phyloP scores from a whole-genome alignment of 2,888 invertebrate genomes.

The Vandiemenella viatica region DNA sequence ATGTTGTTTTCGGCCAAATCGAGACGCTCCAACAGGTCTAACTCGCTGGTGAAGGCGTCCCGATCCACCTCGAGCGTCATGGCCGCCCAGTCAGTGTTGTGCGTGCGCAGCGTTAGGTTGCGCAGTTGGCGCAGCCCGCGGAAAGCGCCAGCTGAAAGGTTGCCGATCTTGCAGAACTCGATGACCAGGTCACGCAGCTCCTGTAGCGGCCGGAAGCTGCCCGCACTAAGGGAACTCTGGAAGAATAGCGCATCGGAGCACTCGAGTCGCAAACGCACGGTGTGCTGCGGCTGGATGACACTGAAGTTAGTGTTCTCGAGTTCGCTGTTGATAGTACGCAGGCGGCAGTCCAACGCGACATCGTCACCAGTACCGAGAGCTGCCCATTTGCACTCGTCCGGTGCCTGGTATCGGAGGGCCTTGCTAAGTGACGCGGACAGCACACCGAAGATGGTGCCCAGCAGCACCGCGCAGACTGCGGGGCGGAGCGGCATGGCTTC shows the following conservation, averaged over 20 bases:
- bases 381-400: constrained; percentile 69
- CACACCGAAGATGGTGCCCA: constrained; percentile 44
- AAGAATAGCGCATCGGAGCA: constrained; percentile 69
- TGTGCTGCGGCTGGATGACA: constrained; percentile 68
- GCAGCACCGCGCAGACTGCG: constrained; percentile 40
- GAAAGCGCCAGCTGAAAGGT: constrained; percentile 68
- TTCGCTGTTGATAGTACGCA: constrained; percentile 66
- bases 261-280: constrained; percentile 56
- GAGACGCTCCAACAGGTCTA: constrained; percentile 53
- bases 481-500: constrained; percentile 26
- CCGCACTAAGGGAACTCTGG: constrained; percentile 61
- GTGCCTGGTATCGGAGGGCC: constrained; percentile 54
- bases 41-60: constrained; percentile 57
- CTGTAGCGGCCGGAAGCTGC: constrained; percentile 58
- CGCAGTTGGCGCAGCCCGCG: constrained; percentile 60
- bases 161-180: constrained; percentile 70
- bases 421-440: constrained; percentile 44
- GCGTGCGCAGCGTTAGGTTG: constrained; percentile 65
- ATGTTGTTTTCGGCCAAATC: constrained; percentile 70
- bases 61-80: constrained; percentile 62
- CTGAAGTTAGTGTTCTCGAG: constrained; percentile 69
- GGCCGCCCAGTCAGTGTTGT: constrained; percentile 71
- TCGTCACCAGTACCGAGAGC: constrained; percentile 39
- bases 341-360: constrained; percentile 56
- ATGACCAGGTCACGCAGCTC: constrained; percentile 63